Evolutionary conservation across 2,888 invertebrate species (phyloP).

Genomic region (Eumerus sabulonum): DNA sequence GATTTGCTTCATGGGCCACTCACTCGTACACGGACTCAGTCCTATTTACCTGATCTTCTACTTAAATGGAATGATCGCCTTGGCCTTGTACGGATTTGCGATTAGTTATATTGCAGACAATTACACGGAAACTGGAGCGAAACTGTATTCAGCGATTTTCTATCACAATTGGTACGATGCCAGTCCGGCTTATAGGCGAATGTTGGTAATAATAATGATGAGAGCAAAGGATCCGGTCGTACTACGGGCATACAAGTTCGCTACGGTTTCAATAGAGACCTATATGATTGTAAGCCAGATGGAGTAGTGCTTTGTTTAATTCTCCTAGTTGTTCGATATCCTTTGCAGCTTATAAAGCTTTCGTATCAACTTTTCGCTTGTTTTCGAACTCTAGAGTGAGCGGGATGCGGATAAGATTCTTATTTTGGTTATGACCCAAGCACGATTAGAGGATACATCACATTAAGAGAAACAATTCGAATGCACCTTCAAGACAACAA

Average conservation of each 20-base stretch:
- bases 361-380: constrained; percentile 73
- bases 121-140: constrained; percentile 71
- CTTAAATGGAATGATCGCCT: constrained; percentile 71
- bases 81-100: constrained; percentile 72
- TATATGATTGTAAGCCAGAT: constrained; percentile 72
- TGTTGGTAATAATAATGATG: constrained; percentile 74
- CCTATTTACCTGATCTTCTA: constrained; percentile 70
- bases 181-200: constrained; percentile 72
- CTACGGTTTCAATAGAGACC: constrained; percentile 73
- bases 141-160: constrained; percentile 73
- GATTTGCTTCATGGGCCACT: constrained; percentile 74
- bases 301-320: background rate
- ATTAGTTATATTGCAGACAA: constrained; percentile 74
- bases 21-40: constrained; percentile 72
- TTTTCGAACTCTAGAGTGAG: constrained; percentile 65
- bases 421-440: background rate
- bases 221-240: constrained; percentile 70
- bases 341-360: constrained; percentile 44
- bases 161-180: constrained; percentile 76
- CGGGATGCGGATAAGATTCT: background rate
- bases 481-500: too few species aligned
- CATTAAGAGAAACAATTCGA: too few species aligned
- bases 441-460: too few species aligned
- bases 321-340: background rate
- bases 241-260: constrained; percentile 72